Evolutionary conservation across 2,113 vertebrate species (phyloP), one percentile per base, ranked within the genome.

Genomic region (Myotis brandtii): DNA sequence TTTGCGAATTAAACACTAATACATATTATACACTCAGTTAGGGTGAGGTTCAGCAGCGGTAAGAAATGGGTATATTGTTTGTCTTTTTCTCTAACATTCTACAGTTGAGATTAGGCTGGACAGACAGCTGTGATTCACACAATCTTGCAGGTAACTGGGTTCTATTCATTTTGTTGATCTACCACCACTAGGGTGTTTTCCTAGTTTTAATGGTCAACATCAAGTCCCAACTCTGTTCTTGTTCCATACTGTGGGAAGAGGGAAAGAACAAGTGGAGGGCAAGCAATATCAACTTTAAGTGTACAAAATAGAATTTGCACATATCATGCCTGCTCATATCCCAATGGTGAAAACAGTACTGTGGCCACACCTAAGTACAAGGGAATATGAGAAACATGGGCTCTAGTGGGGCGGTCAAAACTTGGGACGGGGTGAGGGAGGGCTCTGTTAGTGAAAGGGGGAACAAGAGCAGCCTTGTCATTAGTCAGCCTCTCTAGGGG

Each of bases 161-260:
- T 93, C 18, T 76, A 90, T 48, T 95, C 7, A 93, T 52, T 86
- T 84, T 81, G 56, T 89, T 84, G 23, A 81, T 70, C 59, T 30
- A 62, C 12, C 17, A 73, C 56, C 54, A 76, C 59, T 40, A 54
- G 2, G 25, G n/a, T 84, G 21, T 66, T 87, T 90, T 83, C 86
- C 56, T 91, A 14, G 37, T 79, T 73, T 73, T 96, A 46, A 79
- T n/a, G 25, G 48, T 52, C 37, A 87, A 32, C n/a, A 79, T 82
- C 21, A 80, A 95, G 25, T 92, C 64, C 84, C 17, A 27, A 52
- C n/a, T 88, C 40, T 85, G 62, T 87, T 56, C 23, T 25, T 93
- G 67, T 62, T 90, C 34, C 23, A 13, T n/a, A 50, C 30, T 52
- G n/a, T 52, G 56, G 32, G 21, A 86, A 89, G 43, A 40, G 9